Base-by-base conservation (phyloP, 1,140 invertebrate species). In the Mizuhopecten yessoensis region DNA sequence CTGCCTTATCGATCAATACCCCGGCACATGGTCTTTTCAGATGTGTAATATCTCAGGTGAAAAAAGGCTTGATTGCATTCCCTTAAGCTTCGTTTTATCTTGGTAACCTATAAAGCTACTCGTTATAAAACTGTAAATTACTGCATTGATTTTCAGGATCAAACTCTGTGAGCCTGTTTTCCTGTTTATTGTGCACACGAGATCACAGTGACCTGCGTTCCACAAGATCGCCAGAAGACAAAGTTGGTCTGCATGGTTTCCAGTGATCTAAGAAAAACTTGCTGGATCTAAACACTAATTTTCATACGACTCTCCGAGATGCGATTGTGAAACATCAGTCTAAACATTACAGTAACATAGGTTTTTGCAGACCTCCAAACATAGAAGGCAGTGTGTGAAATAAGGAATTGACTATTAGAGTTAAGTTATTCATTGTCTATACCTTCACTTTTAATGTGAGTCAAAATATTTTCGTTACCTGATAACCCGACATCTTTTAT, bases 31-130 rank as follows among this genome's bases (percentile, higher is more conserved):
- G 57, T 29, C 57, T 75, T 75, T 75, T 75, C 5, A 75, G 23
- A 75, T 75, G 57, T 75, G 23, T 75, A 75, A 75, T 75, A 75
- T 75, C 57, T 75, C 57, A 75, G 57, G 57, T 75, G 57, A 75
- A 75, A 75, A 39, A 75, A 75, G 57, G 29, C 3, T n/a, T 75
- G 57, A 75, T 75, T 75, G n/a, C 57, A 75, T 75, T 75, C 57
- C 57, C 57, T 75, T 9, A 75, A 75, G 57, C 57, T 75, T 75
- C n/a, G 17, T 29, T 75, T n/a, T 75, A 11, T n/a, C 57, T 75
- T 75, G 57, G 57, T 75, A 75, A 75, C 57, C 23, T n/a, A n/a
- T n/a, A n/a, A n/a, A n/a, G n/a, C n/a, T n/a, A 75, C 57, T 75
- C 57, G 29, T n/a, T 75, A 75, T 29, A 75, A 75, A 75, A 75